Base-by-base conservation (phyloP, 2,888 invertebrate species). In the Eristalis arbustorum region DNA sequence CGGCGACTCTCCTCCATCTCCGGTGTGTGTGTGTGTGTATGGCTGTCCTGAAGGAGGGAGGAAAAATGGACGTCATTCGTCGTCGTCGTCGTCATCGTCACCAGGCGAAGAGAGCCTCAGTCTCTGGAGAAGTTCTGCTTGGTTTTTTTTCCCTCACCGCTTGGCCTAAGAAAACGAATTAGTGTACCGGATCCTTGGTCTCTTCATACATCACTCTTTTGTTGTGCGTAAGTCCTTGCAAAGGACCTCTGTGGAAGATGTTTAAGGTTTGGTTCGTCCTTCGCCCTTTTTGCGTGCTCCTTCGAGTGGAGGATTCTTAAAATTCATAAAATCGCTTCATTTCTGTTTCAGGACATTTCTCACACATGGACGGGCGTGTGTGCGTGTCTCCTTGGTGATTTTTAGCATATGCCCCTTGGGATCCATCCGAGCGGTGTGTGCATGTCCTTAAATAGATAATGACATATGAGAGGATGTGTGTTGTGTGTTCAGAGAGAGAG, bases 371-470 rank as follows among this genome's bases (percentile, higher is more conserved):
- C 40, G 18, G 11, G 18, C 49, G n/a, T 63, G 13, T 72, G 57
- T 37, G 34, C 3, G 57, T 23, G 64, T 63, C 42, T 68, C 42
- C 23, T 63, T 63, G 59, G 72, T 81, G 76, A 85, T 81, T 64
- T 81, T 73, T 72, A 68, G 63, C 80, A 81, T 72, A 80, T 81
- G 80, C 57, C 84, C 76, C 37, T 73, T 76, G 72, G 71, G 69
- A 69, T 69, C 49, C 74, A 22, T 22, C 49, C 42, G n/a, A 42
- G 5, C 3, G 23, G 37, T 80, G 56, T 57, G 62, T 79, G 34
- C n/a, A 49, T 67, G 80, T 72, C 73, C 72, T 73, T 73, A 81
- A 85, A 81, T 81, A 69, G 76, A 81, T 85, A 73, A 76, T 84
- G 76, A 84, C 76, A 84, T 84, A 73, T 81, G 81, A 64, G 76